Base-by-base conservation (phyloP, 1,140 invertebrate genomes). In the Geopemphigus sp. region DNA sequence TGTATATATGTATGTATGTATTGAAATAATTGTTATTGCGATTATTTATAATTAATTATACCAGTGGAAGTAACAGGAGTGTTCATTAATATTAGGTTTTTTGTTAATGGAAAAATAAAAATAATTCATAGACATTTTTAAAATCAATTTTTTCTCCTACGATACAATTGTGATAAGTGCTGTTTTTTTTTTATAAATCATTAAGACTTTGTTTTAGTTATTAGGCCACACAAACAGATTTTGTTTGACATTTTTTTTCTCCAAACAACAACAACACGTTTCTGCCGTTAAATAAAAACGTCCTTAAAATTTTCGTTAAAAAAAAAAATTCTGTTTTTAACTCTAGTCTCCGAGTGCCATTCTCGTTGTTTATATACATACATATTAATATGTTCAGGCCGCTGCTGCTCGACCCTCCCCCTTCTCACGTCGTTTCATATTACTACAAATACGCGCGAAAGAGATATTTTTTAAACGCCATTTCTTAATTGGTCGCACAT, bases 301-400 rank as follows among this genome's bases (percentile, higher is more conserved):
- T 54, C 68, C 68, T 45, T 53, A 72, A 72, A 29, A 26, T 54
- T 70, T n/a, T 29, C 24, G 10, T 12, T 12, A 11, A 45, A 45
- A 53, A 70, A 70, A 53, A 68, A 45, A 11, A 32, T 76, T 76
- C 59, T 54, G 45, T 73, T 78, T 78, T 78, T 61, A 32, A 78
- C 74, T 78, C 74, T 78, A 78, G 74, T 78, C 74, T 78, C n/a
- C 45, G 56, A 78, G 74, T 78, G 74, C 74, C 74, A 78, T 78
- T 15, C 68, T 72, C 68, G 26, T 72, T 53, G 22, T 53, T 70
- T 15, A 70, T 47, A 47, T 64, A n/a, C 24, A 68, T 47, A 64
- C 6, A 45, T 45, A 54, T 19, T 54, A 54, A 54, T 19, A 14
- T 56, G 19, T 15, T 29, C 26, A 61, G 0, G 32, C 32, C 32